phyloP scores from a whole-genome alignment of 2,113 vertebrate species.

The Penelope pileata region DNA sequence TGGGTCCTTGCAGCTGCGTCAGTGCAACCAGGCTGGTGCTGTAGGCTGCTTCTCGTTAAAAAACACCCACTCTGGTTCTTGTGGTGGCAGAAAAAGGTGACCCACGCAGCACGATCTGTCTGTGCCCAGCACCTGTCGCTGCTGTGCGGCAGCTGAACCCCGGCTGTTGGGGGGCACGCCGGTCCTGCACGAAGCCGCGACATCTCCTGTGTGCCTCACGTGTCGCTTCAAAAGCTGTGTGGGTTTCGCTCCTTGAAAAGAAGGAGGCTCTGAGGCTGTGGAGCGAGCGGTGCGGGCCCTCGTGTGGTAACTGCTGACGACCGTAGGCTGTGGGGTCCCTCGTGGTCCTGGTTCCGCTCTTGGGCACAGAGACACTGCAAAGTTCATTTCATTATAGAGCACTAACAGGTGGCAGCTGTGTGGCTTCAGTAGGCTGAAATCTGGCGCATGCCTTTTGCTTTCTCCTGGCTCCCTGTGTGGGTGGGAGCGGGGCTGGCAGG shows the following conservation, averaged over 20 bases:
- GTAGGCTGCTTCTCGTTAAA: no score
- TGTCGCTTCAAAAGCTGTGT: accelerated
- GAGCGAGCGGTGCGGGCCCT: background rate
- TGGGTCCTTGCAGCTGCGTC: no score
- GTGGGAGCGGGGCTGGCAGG: background rate
- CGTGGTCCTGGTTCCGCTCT: background rate
- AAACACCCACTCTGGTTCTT: no score
- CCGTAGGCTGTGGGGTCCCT: no score
- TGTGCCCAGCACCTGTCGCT: no score
- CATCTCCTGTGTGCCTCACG: no score
- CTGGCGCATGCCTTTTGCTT: background rate
- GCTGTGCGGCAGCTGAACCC: no score
- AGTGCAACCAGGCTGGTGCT: no score
- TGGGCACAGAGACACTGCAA: accelerated
- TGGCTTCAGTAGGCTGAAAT: background rate
- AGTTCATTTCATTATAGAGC: background rate
- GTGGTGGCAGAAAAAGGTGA: no score
- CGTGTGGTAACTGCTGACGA: accelerated
- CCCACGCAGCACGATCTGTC: no score
- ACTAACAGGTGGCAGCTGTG: background rate
- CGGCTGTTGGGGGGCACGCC: no score
- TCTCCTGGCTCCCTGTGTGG: background rate
- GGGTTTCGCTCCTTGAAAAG: background rate
- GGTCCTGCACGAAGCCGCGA: no score
- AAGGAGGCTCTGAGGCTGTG: background rate